Evolutionary conservation across 2,888 invertebrate species (phyloP).

Genomic region (Tetrapedia diversipes): DNA sequence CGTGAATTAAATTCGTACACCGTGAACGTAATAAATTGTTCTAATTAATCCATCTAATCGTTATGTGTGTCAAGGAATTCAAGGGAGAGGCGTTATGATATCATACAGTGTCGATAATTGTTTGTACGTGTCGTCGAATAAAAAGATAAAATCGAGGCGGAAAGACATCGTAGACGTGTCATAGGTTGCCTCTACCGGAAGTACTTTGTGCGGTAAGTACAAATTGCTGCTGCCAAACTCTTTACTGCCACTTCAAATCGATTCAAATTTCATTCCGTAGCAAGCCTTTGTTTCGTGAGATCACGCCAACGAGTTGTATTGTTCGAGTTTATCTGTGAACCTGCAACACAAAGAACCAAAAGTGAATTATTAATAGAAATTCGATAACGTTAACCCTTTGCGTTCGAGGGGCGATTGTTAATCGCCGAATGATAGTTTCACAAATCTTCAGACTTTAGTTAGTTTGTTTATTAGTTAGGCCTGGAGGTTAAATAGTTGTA

Average conservation of each 20-base stretch:
- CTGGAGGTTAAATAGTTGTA: too few species aligned
- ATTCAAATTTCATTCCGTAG: constrained; percentile 13
- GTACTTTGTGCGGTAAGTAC: constrained; percentile 60
- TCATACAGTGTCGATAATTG: neutral
- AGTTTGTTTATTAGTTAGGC: too few species aligned
- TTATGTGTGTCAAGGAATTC: neutral
- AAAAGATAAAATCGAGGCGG: constrained; percentile 1
- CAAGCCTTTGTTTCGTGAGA: constrained; percentile 37
- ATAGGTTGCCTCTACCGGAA: constrained; percentile 30
- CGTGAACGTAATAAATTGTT: neutral
- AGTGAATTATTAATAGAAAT: neutral
- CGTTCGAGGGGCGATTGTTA: too few species aligned
- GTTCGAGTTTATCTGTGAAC: neutral
- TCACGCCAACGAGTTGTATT: constrained; percentile 21
- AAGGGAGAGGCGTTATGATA: neutral
- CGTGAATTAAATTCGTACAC: neutral
- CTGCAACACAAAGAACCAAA: constrained; percentile 45
- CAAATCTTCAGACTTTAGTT: too few species aligned
- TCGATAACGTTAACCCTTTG: neutral
- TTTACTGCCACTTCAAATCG: constrained; percentile 9
- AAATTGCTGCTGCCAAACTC: constrained; percentile 14
- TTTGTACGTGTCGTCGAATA: neutral
- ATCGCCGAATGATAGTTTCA: too few species aligned
- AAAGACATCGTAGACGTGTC: constrained; percentile 49
- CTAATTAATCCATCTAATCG: neutral